Percentiles rank a stretch among this genome's conserved stretches.
Conservation (phyloP, 2,888 invertebrate genomes). For the Polia nebulosa region DNA sequence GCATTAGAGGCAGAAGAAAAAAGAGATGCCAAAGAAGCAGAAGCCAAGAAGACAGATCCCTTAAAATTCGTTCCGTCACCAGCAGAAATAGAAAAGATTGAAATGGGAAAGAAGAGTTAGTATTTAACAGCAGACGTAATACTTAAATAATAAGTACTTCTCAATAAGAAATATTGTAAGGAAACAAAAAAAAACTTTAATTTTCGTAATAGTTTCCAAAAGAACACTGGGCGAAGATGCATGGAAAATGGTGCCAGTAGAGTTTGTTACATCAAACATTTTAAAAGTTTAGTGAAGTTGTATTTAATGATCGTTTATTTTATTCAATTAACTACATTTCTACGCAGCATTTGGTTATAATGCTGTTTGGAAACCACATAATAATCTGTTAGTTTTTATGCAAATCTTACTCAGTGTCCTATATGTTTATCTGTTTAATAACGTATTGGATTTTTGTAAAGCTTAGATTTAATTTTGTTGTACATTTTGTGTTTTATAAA, state of each 20-base stretch:
- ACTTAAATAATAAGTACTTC: constrained; percentile 11
- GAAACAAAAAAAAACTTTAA: background rate
- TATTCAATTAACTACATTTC: too few relatives aligned
- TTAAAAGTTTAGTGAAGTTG: background rate
- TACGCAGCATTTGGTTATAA: background rate
- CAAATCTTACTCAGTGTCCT: background rate
- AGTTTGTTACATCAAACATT: too few relatives aligned
- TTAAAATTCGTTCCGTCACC: constrained; percentile 56
- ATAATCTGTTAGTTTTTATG: too few relatives aligned
- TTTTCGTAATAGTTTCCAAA: background rate
- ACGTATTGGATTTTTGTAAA: too few relatives aligned
- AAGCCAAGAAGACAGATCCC: constrained; percentile 67
- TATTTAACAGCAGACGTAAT: background rate
- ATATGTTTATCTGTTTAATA: background rate
- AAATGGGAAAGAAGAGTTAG: constrained; percentile 50
- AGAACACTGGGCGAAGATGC: background rate
- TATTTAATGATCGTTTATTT: background rate
- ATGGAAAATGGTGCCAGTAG: background rate
- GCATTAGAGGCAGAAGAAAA: constrained; percentile 82
- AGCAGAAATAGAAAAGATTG: constrained; percentile 41
- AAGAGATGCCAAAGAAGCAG: constrained; percentile 69
- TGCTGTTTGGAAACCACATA: background rate
- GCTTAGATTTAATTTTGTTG: constrained; percentile 17
- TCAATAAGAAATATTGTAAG: constrained; percentile 4
- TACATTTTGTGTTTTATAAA: constrained; percentile 24